These are phyloP conservation scores for Sarcophaga rosellei DNA, from an alignment of 2,888 invertebrate genomes.

Conservation along the genomic window DNA sequence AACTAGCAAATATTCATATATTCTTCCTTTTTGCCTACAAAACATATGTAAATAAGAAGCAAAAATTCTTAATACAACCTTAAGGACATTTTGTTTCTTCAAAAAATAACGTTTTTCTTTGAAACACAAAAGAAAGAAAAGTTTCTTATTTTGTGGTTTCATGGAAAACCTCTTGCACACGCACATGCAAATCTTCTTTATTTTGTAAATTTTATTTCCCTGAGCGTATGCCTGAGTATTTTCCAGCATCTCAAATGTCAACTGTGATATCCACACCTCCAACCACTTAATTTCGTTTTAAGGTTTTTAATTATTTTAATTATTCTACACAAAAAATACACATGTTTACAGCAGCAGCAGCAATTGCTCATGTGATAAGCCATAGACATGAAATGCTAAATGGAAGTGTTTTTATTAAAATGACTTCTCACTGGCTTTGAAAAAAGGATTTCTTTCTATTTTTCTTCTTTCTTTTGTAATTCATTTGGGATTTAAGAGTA, in stretches of 20 bases:
- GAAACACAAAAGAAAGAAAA: not conserved
- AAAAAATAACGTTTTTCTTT: slow-evolving; percentile 29
- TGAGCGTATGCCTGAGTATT: not conserved
- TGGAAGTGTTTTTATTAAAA: slow-evolving; percentile 36
- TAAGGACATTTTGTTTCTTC: slow-evolving; percentile 72
- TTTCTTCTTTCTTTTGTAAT: no score
- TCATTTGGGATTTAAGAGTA: no score
- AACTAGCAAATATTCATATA: not conserved
- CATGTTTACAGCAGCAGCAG: slow-evolving; percentile 4
- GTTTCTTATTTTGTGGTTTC: slow-evolving; percentile 45
- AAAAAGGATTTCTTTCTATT: not conserved
- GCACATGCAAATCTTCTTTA: slow-evolving; percentile 28
- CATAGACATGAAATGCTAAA: not conserved
- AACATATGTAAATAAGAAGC: slow-evolving; percentile 17
- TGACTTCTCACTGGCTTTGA: slow-evolving; percentile 24
- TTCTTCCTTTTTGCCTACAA: slow-evolving; percentile 32
- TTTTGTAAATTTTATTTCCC: slow-evolving; percentile 23
- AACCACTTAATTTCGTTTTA: slow-evolving; percentile 72
- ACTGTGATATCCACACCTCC: slow-evolving; percentile 70
- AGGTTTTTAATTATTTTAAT: slow-evolving; percentile 79
- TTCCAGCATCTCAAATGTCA: slow-evolving; percentile 65
- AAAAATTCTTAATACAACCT: slow-evolving; percentile 71
- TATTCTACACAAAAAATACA: slow-evolving; percentile 66
- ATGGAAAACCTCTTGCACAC: not conserved
- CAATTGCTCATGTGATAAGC: not conserved